Percentiles rank a stretch among this genome's conserved stretches.
Evolutionary conservation across 2,113 vertebrate species (phyloP).

Genomic region (Seriola dumerili): DNA sequence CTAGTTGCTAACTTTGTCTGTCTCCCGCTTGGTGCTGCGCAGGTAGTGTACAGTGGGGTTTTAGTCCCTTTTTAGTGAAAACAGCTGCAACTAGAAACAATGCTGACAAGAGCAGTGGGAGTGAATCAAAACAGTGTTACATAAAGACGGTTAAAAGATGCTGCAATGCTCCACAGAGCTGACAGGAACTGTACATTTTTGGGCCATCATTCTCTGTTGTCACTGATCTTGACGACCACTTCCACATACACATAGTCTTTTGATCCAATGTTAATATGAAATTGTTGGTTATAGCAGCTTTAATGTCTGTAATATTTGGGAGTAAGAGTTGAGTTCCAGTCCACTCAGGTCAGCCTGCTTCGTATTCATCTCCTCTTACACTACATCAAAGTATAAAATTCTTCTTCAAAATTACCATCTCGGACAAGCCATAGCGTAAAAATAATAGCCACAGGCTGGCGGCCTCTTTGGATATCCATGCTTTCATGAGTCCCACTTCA

Average conservation of each 20-base stretch:
- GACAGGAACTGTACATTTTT: background rate
- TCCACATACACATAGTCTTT: background rate
- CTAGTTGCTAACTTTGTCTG: background rate
- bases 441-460: background rate
- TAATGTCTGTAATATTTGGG: background rate
- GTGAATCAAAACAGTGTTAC: background rate
- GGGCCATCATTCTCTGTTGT: background rate
- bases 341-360: background rate
- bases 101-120: background rate
- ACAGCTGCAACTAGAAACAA: background rate
- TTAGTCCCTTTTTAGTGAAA: background rate
- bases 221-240: too few species aligned
- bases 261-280: background rate
- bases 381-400: background rate
- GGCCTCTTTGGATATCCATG: conserved; percentile 1
- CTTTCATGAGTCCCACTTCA: background rate
- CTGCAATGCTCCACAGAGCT: background rate
- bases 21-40: too few species aligned
- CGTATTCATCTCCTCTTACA: background rate
- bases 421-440: background rate
- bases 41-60: too few species aligned
- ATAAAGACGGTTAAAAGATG: background rate
- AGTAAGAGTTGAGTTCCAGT: background rate
- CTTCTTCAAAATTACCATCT: background rate
- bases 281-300: background rate